Evolutionary conservation across 2,797 vertebrate species (phyloP).

Genomic region (Eleutherodactylus coqui): DNA sequence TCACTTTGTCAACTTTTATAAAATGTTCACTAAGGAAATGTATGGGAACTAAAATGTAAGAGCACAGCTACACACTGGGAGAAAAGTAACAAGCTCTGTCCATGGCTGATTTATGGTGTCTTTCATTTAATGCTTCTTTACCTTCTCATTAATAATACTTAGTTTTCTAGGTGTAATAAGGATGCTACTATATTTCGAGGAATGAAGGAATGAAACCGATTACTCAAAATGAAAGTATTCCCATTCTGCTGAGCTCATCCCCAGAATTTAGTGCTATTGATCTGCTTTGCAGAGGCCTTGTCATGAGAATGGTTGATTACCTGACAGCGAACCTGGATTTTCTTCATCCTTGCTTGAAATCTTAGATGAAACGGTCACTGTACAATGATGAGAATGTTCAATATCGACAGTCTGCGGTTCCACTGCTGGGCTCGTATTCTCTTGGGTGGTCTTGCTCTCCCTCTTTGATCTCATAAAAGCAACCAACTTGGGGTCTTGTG

Average conservation of each 20-base stretch:
- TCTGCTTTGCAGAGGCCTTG: constrained; percentile 37
- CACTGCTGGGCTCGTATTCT: background rate
- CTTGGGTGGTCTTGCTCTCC: constrained; percentile 31
- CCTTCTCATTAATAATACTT: background rate
- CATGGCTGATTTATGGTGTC: background rate
- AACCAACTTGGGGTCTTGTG: constrained; percentile 86
- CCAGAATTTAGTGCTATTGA: constrained; percentile 42
- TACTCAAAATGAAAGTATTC: background rate
- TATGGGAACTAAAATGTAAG: background rate
- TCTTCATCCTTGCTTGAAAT: constrained; percentile 64
- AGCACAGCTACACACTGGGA: background rate
- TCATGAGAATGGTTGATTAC: constrained; percentile 58
- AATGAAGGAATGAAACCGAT: background rate
- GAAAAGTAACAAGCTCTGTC: background rate
- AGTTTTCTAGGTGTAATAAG: background rate
- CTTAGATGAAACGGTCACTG: constrained; percentile 26
- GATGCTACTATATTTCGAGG: background rate
- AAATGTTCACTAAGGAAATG: no score
- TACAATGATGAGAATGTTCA: background rate
- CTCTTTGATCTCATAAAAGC: constrained; percentile 85
- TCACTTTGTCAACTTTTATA: no score
- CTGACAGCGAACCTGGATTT: constrained; percentile 60
- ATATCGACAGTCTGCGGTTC: background rate
- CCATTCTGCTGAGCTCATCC: constrained; percentile 26
- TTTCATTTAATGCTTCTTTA: background rate